phyloP scores from a whole-genome alignment of 2,113 vertebrate species.

The Sinocyclocheilus anshuiensis region DNA sequence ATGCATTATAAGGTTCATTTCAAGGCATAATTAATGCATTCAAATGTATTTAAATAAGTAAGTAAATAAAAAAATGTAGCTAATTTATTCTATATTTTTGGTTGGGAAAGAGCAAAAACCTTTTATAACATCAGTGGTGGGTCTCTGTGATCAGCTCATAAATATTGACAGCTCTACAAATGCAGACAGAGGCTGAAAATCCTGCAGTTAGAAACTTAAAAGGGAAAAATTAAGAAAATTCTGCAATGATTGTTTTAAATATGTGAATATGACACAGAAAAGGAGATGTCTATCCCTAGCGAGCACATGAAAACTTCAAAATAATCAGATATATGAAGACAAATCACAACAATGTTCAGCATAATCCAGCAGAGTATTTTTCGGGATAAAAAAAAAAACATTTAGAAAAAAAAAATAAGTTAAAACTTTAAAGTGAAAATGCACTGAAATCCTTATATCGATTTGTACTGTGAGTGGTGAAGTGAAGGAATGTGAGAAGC shows the following conservation, averaged over 20 bases:
- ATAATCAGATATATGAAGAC: not conserved
- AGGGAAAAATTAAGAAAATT: not conserved
- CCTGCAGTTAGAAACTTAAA: not conserved
- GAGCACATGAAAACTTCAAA: not conserved
- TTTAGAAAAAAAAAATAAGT: not conserved
- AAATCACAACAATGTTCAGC: not conserved
- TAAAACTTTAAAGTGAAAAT: not conserved
- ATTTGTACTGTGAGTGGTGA: not conserved
- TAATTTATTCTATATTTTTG: not conserved
- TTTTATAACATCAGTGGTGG: not conserved
- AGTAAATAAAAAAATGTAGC: not conserved
- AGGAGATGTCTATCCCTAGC: not conserved
- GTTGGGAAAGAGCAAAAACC: not conserved
- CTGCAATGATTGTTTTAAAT: not conserved
- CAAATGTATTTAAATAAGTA: not conserved
- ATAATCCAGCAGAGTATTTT: not conserved
- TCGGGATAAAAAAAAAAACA: fast-evolving
- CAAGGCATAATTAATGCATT: too few relatives aligned
- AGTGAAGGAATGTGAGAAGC: not conserved
- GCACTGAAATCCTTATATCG: not conserved
- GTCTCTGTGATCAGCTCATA: not conserved
- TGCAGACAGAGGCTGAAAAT: not conserved
- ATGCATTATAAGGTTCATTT: too few relatives aligned
- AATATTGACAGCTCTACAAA: not conserved
- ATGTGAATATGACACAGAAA: not conserved